A percentile compares a stretch with the other conserved stretches of the same genome.
These are phyloP conservation scores for Acanthococcus lagerstroemiae DNA, from an alignment of 2,888 invertebrate genomes.

Conservation along the genomic window DNA sequence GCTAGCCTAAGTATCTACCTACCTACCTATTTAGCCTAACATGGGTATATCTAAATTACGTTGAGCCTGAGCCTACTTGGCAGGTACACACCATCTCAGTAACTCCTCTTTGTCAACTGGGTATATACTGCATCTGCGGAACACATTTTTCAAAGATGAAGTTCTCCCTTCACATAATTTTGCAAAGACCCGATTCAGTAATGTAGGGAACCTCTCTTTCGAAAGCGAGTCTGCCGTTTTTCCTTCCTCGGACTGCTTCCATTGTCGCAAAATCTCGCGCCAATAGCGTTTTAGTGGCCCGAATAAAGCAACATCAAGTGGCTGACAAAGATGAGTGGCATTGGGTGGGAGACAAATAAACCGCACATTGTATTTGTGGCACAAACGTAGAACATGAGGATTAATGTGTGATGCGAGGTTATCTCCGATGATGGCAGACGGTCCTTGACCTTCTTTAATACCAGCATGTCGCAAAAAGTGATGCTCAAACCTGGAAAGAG, in stretches of 20 bases:
- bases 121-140: neutral
- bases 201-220: neutral
- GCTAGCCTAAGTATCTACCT: neutral
- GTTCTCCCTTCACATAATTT: neutral
- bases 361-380: neutral
- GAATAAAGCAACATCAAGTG: conserved; percentile 3
- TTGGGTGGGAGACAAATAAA: conserved; percentile 2
- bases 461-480: neutral
- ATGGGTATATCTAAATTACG: neutral
- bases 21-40: neutral
- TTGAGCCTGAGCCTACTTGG: neutral
- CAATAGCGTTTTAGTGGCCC: neutral
- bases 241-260: neutral
- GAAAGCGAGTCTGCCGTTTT: neutral
- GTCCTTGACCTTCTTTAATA: neutral
- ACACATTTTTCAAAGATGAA: neutral
- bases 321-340: neutral
- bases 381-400: neutral
- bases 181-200: neutral
- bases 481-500: neutral
- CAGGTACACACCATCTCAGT: neutral
- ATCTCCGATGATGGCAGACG: conserved; percentile 3
- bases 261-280: neutral
- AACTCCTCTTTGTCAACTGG: neutral
- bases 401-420: neutral